These are phyloP conservation scores for Chionomys nivalis DNA, from an alignment of 2,113 vertebrate species.

Conservation along the genomic window DNA sequence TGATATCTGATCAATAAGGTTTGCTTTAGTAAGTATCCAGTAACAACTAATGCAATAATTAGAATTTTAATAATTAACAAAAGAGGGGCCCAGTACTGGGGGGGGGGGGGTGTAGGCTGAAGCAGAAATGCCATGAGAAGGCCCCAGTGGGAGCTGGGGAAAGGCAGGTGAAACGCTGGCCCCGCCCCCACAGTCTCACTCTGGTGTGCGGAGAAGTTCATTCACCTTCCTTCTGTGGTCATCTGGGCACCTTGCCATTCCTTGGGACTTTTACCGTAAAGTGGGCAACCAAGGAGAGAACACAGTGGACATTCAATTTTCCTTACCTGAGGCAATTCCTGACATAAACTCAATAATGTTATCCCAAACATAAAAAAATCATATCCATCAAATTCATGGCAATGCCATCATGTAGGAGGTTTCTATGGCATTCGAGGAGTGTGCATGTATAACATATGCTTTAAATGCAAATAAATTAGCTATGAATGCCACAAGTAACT, in stretches of 20 bases:
- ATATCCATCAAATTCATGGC: background rate
- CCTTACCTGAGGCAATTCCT: background rate
- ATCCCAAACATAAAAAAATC: constrained; percentile 10
- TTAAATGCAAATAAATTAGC: constrained; percentile 64
- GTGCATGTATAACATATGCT: background rate
- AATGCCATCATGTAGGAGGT: background rate
- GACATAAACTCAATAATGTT: background rate
- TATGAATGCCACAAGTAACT: constrained; percentile 31
- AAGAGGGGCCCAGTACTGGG: too few species aligned
- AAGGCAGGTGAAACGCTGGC: background rate
- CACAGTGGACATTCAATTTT: background rate
- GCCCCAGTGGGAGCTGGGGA: background rate
- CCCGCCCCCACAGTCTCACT: background rate
- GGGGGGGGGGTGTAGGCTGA: background rate
- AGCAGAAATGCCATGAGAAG: background rate
- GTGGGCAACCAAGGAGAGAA: background rate
- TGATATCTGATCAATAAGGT: background rate
- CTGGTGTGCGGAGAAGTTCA: background rate
- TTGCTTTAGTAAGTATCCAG: background rate
- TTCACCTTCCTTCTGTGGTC: background rate
- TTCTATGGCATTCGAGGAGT: background rate
- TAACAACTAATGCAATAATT: background rate
- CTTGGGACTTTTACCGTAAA: background rate
- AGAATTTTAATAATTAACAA: background rate
- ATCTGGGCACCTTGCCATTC: background rate